Evolutionary conservation across 2,888 invertebrate species (phyloP).

Genomic region (Chalcosyrphus nemorum): DNA sequence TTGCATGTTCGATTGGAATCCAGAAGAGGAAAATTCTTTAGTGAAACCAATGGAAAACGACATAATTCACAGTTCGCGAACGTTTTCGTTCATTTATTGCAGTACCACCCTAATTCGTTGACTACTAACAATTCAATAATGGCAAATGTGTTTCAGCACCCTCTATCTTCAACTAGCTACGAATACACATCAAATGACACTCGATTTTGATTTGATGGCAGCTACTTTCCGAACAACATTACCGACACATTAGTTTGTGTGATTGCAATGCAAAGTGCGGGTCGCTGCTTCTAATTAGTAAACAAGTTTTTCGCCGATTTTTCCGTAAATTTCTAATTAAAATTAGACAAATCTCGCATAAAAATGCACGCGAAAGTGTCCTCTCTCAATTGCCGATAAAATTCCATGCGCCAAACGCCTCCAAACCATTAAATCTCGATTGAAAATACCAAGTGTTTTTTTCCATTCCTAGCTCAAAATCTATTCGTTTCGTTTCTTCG

Average conservation of each 20-base stretch:
- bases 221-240: conserved; percentile 51
- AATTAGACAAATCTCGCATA: conserved; percentile 67
- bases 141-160: neutral
- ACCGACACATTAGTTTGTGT: conserved; percentile 74
- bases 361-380: conserved; percentile 64
- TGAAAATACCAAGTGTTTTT: conserved; percentile 70
- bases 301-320: conserved; percentile 75
- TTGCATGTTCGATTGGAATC: no score
- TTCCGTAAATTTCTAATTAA: conserved; percentile 74
- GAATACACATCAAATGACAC: conserved; percentile 31
- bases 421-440: conserved; percentile 48
- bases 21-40: no score
- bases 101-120: neutral
- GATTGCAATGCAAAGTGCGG: conserved; percentile 76
- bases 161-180: conserved; percentile 27
- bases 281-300: conserved; percentile 74
- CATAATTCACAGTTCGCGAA: no score
- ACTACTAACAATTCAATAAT: neutral
- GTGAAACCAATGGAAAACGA: no score
- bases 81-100: neutral
- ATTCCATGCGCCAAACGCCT: conserved; percentile 26
- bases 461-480: conserved; percentile 31
- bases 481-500: neutral
- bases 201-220: conserved; percentile 71
- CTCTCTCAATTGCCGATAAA: conserved; percentile 39